Evolutionary conservation across 2,113 vertebrate species (phyloP).

Genomic region (Dermatemys mawii): DNA sequence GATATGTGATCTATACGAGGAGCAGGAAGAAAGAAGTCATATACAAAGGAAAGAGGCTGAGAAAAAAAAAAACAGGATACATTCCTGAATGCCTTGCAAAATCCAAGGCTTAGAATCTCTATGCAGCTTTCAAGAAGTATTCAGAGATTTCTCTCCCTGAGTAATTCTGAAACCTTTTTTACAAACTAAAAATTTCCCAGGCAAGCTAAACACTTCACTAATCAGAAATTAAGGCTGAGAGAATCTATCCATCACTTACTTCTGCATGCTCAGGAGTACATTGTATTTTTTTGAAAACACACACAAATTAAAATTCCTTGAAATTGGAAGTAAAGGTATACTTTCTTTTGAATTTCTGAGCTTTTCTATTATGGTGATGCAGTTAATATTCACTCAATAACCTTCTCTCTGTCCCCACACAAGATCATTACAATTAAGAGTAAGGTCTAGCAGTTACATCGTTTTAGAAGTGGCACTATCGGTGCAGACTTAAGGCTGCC

Average conservation of each 20-base stretch:
- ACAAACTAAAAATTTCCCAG: too few species aligned
- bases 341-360: not conserved
- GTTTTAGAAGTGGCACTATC: not conserved
- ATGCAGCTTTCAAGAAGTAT: not conserved
- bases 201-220: too few species aligned
- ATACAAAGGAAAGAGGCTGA: not conserved
- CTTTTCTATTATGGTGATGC: not conserved
- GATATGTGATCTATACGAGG: not conserved
- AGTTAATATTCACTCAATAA: not conserved
- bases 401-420: not conserved
- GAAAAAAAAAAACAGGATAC: not conserved
- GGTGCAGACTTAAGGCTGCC: not conserved
- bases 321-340: not conserved
- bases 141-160: not conserved
- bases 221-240: not conserved
- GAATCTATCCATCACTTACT: not conserved
- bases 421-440: not conserved
- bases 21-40: not conserved
- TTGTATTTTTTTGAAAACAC: not conserved
- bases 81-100: not conserved
- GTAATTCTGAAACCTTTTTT: too few species aligned
- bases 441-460: not conserved
- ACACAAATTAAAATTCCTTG: not conserved
- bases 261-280: not conserved
- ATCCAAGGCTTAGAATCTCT: not conserved